Evolutionary conservation across 1,140 invertebrate species (phyloP).

Genomic region (Adoxophyes honmai): DNA sequence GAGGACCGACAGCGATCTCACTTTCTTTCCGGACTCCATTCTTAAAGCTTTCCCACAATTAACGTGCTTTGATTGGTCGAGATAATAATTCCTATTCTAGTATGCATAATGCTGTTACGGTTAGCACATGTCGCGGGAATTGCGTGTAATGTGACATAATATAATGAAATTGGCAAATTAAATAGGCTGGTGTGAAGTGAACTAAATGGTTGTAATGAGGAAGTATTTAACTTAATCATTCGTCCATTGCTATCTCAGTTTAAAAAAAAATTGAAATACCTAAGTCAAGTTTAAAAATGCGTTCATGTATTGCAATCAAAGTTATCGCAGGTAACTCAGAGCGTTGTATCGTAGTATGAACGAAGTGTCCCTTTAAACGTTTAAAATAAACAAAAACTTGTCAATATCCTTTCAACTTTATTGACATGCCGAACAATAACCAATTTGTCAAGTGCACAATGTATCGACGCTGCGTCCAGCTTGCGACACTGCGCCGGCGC

Average conservation of each 20-base stretch:
- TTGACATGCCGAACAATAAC: slow-evolving; percentile 12
- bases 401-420: too few relatives aligned
- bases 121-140: neutral
- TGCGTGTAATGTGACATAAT: slow-evolving; percentile 10
- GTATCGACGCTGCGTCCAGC: slow-evolving; percentile 29
- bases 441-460: slow-evolving; percentile 23
- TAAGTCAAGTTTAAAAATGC: too few relatives aligned
- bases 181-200: neutral
- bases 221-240: too few relatives aligned
- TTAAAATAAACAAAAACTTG: too few relatives aligned
- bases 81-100: slow-evolving; percentile 26
- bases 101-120: slow-evolving; percentile 13
- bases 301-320: too few relatives aligned
- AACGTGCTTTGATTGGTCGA: slow-evolving; percentile 34
- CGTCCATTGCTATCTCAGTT: too few relatives aligned
- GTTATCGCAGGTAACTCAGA: too few relatives aligned
- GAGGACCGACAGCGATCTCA: slow-evolving; percentile 32
- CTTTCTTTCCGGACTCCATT: slow-evolving; percentile 46
- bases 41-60: slow-evolving; percentile 51
- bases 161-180: neutral
- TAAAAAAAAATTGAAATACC: too few relatives aligned
- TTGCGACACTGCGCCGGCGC: slow-evolving; percentile 42
- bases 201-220: too few relatives aligned
- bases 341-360: too few relatives aligned
- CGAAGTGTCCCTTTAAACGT: too few relatives aligned